These are phyloP conservation scores for Anhinga rufa DNA, from an alignment of 2,113 vertebrate species.

Conservation along the genomic window DNA sequence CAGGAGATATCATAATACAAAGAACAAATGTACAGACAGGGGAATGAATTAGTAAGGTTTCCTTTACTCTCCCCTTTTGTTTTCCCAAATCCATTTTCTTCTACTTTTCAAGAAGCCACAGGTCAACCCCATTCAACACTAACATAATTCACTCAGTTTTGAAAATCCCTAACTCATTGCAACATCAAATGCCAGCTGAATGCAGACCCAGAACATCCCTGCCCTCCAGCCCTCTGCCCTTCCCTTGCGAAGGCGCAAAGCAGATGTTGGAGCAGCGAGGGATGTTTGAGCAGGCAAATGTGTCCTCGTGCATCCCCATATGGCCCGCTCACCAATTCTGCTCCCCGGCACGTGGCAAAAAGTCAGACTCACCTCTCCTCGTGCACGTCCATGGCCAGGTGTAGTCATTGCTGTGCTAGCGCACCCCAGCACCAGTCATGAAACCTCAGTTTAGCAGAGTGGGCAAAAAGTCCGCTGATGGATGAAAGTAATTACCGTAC, in stretches of 20 bases:
- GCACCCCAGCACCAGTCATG: not conserved
- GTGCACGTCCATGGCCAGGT: not conserved
- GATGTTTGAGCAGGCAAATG: not conserved
- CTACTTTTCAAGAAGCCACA: not conserved
- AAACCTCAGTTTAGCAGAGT: not conserved
- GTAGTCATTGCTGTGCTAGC: too few species aligned
- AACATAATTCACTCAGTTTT: not conserved
- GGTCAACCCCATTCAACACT: not conserved
- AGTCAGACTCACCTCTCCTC: not conserved
- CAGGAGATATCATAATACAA: not conserved
- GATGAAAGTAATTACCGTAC: not conserved
- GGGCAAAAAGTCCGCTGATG: not conserved
- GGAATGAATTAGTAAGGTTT: not conserved
- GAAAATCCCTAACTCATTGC: not conserved
- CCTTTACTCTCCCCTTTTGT: not conserved
- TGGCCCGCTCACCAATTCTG: not conserved
- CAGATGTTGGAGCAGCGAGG: not conserved
- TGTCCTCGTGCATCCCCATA: fast-evolving
- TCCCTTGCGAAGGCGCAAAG: not conserved
- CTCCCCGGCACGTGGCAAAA: not conserved
- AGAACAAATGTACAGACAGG: not conserved
- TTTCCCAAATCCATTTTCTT: not conserved
- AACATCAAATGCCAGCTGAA: not conserved
- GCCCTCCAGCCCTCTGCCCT: not conserved
- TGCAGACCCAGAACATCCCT: not conserved